phyloP scores from a whole-genome alignment of 2,888 invertebrate species.

The Gastracanthus pulcherrimus region DNA sequence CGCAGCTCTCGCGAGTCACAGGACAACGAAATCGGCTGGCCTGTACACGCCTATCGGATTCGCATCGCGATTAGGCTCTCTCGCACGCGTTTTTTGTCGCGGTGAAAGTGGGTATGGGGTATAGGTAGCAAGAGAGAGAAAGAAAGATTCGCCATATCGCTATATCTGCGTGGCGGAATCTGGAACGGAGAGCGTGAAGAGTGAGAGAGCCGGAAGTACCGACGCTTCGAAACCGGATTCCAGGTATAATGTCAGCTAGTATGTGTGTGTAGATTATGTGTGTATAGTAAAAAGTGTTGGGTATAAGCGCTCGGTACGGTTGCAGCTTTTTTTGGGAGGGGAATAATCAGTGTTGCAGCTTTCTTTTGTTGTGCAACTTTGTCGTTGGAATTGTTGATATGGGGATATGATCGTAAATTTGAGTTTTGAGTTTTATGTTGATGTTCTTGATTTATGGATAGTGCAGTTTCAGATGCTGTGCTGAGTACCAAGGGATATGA shows the following conservation, averaged over 20 bases:
- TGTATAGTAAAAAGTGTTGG: conserved; percentile 13
- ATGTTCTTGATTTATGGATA: background rate
- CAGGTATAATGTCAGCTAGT: conserved; percentile 59
- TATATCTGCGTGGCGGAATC: conserved; percentile 54
- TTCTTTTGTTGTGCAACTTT: conserved; percentile 19
- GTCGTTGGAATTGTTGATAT: background rate
- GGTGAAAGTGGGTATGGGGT: conserved; percentile 58
- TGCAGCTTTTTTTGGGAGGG: background rate
- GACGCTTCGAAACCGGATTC: conserved; percentile 64
- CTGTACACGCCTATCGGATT: conserved; percentile 41
- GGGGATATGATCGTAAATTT: background rate
- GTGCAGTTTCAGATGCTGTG: background rate
- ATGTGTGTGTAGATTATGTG: no score
- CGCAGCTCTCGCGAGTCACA: no score
- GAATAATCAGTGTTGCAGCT: conserved; percentile 3
- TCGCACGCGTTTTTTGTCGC: conserved; percentile 28
- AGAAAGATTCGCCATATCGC: conserved; percentile 55
- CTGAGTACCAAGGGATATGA: no score
- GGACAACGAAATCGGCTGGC: background rate
- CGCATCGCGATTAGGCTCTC: conserved; percentile 46
- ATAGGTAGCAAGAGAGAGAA: no score
- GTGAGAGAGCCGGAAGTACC: conserved; percentile 60
- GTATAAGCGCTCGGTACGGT: background rate
- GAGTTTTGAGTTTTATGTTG: background rate
- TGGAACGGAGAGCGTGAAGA: conserved; percentile 40